Evolutionary conservation across 1,140 invertebrate genomes (phyloP).

Genomic region (Leptopilina clavipes): DNA sequence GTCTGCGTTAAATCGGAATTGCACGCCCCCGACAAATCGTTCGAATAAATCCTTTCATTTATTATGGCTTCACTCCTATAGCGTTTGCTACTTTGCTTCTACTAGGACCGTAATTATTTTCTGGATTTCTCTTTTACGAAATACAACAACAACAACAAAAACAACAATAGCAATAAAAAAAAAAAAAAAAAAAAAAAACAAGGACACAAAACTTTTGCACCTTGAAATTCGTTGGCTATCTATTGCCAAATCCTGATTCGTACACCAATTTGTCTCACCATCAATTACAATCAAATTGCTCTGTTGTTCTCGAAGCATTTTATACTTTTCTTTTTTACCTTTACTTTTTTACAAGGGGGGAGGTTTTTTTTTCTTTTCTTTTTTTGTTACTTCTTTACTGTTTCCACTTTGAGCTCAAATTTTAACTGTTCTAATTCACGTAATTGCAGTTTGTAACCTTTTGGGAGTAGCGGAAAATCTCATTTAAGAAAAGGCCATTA

Average conservation of each 20-base stretch:
- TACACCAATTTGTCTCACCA: slow-evolving; percentile 12
- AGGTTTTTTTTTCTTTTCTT: no score
- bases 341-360: background rate
- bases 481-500: slow-evolving; percentile 16
- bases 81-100: slow-evolving; percentile 33
- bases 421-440: slow-evolving; percentile 19
- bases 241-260: slow-evolving; percentile 25
- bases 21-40: slow-evolving; percentile 44
- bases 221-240: slow-evolving; percentile 21
- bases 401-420: background rate
- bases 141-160: background rate
- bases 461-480: slow-evolving; percentile 1
- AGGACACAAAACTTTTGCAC: slow-evolving; percentile 7
- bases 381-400: slow-evolving; percentile 4
- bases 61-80: slow-evolving; percentile 41
- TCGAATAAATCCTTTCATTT: slow-evolving; percentile 51
- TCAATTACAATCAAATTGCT: slow-evolving; percentile 33
- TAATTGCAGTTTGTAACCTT: slow-evolving; percentile 16
- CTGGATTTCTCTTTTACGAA: slow-evolving; percentile 6
- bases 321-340: background rate
- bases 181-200: background rate
- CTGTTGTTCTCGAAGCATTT: slow-evolving; percentile 25
- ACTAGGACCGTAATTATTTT: slow-evolving; percentile 27
- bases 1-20: slow-evolving; percentile 27
- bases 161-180: no score